These are phyloP conservation scores for Apodemus sylvaticus DNA, from an alignment of 2,113 vertebrate species.

Conservation along the genomic window DNA sequence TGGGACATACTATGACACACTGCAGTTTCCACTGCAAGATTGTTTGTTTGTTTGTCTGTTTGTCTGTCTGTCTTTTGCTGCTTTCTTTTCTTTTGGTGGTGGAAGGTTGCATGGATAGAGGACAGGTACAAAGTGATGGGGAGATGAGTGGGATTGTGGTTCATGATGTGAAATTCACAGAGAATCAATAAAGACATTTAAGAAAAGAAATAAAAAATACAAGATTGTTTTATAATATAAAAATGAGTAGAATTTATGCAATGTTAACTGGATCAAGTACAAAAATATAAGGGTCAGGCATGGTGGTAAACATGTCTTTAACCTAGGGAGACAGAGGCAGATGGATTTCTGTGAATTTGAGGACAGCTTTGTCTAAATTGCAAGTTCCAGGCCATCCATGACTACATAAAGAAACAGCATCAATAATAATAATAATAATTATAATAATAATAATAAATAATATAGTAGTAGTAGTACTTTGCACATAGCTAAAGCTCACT, in stretches of 20 bases:
- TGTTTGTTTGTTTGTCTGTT: neutral
- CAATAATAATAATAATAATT: neutral
- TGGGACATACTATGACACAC: neutral
- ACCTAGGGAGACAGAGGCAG: neutral
- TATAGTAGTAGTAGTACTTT: neutral
- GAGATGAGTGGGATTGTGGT: neutral
- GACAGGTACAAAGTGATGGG: neutral
- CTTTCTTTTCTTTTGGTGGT: neutral
- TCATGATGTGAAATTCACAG: neutral
- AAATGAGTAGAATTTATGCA: constrained; percentile 17
- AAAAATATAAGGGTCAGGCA: neutral
- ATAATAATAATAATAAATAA: neutral
- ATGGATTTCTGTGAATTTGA: neutral
- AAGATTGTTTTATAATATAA: constrained; percentile 4
- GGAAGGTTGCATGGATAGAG: neutral
- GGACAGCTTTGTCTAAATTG: neutral
- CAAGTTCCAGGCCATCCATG: neutral
- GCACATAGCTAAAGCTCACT: neutral
- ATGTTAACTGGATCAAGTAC: neutral
- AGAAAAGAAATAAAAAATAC: neutral
- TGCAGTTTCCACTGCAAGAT: neutral
- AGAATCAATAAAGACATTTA: neutral
- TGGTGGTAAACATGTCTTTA: too few relatives aligned
- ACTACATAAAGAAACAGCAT: neutral
- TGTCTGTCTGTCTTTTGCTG: neutral